These are phyloP conservation scores for Enteromius radiatus DNA, from an alignment of 2,797 vertebrate species.

Conservation along the genomic window DNA sequence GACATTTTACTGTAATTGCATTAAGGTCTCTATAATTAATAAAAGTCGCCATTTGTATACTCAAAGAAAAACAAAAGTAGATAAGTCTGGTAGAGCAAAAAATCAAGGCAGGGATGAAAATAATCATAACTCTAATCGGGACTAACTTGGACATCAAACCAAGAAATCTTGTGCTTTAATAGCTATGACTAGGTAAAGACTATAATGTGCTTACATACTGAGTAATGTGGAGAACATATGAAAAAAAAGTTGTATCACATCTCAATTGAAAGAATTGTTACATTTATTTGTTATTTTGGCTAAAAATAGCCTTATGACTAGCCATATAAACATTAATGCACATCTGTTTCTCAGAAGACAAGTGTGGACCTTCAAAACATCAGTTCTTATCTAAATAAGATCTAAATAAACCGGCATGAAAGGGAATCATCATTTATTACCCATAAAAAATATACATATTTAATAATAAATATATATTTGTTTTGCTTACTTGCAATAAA, in stretches of 20 bases:
- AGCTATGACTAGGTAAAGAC: background rate
- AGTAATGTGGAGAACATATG: background rate
- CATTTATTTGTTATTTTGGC: too few species aligned
- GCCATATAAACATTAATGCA: background rate
- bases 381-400: background rate
- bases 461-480: too few species aligned
- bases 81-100: background rate
- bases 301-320: too few species aligned
- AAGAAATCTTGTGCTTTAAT: background rate
- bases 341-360: background rate
- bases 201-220: background rate
- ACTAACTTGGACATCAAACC: background rate
- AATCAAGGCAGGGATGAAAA: background rate
- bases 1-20: conserved; percentile 5
- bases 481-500: too few species aligned
- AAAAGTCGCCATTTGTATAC: background rate
- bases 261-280: background rate
- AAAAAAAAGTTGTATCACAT: background rate
- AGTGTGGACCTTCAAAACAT: background rate
- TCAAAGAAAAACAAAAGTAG: background rate
- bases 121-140: background rate
- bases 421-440: background rate
- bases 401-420: background rate
- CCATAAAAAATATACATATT: too few species aligned
- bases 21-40: background rate